Evolutionary conservation across 2,113 vertebrate genomes (phyloP).

Genomic region (Malaclemys terrapin): DNA sequence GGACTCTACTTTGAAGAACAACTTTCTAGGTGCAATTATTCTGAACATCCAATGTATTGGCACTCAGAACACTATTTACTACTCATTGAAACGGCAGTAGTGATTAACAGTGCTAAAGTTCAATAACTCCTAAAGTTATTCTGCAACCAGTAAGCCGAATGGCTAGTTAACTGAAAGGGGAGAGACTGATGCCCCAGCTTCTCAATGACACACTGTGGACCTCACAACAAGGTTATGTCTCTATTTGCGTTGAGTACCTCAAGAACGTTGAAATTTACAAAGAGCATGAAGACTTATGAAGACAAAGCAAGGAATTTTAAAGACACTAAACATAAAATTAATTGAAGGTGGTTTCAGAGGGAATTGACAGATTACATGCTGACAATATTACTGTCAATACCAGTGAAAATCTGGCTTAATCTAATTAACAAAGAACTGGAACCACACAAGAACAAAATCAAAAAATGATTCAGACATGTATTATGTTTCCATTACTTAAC

Average conservation of each 20-base stretch:
- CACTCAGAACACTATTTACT: neutral
- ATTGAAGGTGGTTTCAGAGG: neutral
- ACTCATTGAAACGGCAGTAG: neutral
- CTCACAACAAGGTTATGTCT: neutral
- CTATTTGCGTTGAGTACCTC: neutral
- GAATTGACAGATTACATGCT: neutral
- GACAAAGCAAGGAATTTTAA: neutral
- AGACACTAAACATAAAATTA: neutral
- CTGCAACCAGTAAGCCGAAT: neutral
- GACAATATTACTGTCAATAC: neutral
- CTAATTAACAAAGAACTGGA: neutral
- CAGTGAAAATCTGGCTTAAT: slow-evolving; percentile 11
- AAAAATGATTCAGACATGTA: neutral
- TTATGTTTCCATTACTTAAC: neutral
- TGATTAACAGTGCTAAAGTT: neutral
- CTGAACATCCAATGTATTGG: neutral
- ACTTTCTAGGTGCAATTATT: neutral
- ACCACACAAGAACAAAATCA: neutral
- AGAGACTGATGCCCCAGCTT: neutral
- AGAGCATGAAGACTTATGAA: neutral
- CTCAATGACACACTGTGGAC: neutral
- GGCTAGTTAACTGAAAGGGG: neutral
- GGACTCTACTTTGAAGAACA: no score
- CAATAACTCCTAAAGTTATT: neutral
- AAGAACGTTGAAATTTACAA: neutral